Percentiles rank a stretch among this genome's conserved stretches.
Conservation (phyloP, 2,888 invertebrate species). For the Orgyia antiqua region DNA sequence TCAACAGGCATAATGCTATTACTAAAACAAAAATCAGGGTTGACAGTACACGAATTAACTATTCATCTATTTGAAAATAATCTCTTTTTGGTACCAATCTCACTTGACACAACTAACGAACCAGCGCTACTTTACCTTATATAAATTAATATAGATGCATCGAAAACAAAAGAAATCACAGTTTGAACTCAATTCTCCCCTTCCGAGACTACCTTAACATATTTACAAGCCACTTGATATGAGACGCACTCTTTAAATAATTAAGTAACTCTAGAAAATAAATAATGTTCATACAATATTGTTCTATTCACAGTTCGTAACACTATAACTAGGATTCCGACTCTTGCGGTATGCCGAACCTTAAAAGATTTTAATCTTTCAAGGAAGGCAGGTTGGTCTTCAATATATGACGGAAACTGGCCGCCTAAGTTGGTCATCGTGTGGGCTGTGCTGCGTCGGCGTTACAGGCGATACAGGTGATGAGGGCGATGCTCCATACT, state of each 20-base stretch:
- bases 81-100: slow-evolving; percentile 77
- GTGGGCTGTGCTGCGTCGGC: slow-evolving; percentile 66
- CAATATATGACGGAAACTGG: slow-evolving; percentile 86
- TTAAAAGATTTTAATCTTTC: slow-evolving; percentile 39
- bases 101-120: slow-evolving; percentile 63
- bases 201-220: slow-evolving; percentile 45
- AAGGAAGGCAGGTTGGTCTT: slow-evolving; percentile 69
- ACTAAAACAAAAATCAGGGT: slow-evolving; percentile 38
- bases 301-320: slow-evolving; percentile 47
- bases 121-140: slow-evolving; percentile 47
- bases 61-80: slow-evolving; percentile 59
- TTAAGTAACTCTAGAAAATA: slow-evolving; percentile 51
- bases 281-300: slow-evolving; percentile 51
- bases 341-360: slow-evolving; percentile 42
- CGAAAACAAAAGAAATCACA: slow-evolving; percentile 68
- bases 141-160: slow-evolving; percentile 50
- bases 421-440: slow-evolving; percentile 80
- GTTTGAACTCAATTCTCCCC: slow-evolving; percentile 52
- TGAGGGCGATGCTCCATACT: slow-evolving; percentile 70
- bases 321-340: slow-evolving; percentile 34
- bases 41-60: slow-evolving; percentile 36
- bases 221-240: slow-evolving; percentile 68
- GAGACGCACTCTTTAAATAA: slow-evolving; percentile 51
- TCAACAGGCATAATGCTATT: slow-evolving; percentile 46
- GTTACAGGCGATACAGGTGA: slow-evolving; percentile 68